Evolutionary conservation across 2,797 vertebrate species (phyloP).

Genomic region (Myoxocephalus aenaeus): DNA sequence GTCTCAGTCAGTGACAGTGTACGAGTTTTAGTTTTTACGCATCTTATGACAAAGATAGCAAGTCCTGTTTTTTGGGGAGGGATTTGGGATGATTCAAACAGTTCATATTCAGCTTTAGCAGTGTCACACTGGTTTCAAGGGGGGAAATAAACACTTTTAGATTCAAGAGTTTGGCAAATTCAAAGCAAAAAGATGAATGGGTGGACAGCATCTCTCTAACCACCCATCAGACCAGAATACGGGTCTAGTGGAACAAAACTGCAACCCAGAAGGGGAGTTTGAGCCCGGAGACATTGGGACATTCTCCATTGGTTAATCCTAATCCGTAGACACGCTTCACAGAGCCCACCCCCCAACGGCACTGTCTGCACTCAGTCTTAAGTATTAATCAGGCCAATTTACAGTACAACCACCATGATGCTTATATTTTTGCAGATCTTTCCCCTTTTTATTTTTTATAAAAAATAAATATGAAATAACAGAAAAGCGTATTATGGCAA

Average conservation of each 20-base stretch:
- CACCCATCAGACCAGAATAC: not conserved
- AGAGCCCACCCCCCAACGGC: constrained; percentile 59
- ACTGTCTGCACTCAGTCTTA: constrained; percentile 62
- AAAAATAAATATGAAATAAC: too few relatives aligned
- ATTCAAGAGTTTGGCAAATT: not conserved
- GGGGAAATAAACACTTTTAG: not conserved
- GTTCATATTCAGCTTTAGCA: not conserved
- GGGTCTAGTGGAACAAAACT: constrained; percentile 24
- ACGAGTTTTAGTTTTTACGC: not conserved
- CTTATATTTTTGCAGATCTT: not conserved
- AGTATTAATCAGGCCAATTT: constrained; percentile 62
- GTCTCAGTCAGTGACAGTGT: not conserved
- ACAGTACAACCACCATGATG: constrained; percentile 34
- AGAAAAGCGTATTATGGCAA: not conserved
- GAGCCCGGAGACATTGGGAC: constrained; percentile 47
- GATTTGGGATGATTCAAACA: not conserved
- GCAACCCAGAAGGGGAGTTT: constrained; percentile 36
- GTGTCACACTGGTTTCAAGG: not conserved
- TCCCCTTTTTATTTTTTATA: too few relatives aligned
- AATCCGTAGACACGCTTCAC: constrained; percentile 72
- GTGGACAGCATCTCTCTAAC: not conserved
- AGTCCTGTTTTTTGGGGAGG: not conserved
- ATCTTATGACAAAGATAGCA: not conserved
- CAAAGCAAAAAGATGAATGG: not conserved
- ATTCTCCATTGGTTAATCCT: constrained; percentile 69